Percentiles rank a stretch among this genome's conserved stretches.
Conservation (phyloP, 1,140 invertebrate species). For the Ceratoteleas bidentatus region DNA sequence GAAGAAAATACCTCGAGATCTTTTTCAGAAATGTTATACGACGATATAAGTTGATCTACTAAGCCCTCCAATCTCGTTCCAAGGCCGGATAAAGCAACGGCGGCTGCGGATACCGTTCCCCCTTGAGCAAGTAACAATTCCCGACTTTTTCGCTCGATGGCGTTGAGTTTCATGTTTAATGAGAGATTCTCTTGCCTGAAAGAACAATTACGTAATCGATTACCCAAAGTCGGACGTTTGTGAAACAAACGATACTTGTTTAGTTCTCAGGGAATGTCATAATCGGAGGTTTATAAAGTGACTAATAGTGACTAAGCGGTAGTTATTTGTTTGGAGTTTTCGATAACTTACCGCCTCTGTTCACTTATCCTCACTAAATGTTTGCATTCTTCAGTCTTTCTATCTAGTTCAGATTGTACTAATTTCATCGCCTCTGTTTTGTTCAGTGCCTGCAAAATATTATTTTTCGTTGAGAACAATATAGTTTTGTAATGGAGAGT, state of each 20-base stretch:
- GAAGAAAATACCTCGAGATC: slow-evolving; percentile 85
- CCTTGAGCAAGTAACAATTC: slow-evolving; percentile 87
- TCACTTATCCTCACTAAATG: slow-evolving; percentile 90
- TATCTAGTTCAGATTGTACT: slow-evolving; percentile 83
- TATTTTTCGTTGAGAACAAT: too few relatives aligned
- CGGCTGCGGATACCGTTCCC: slow-evolving; percentile 86
- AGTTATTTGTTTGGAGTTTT: not conserved
- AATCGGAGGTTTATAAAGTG: too few relatives aligned
- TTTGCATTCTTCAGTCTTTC: slow-evolving; percentile 88
- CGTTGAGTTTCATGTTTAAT: slow-evolving; percentile 84
- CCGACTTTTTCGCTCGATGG: slow-evolving; percentile 84
- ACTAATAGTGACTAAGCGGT: too few relatives aligned
- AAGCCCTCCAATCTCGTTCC: slow-evolving; percentile 86
- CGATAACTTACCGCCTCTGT: slow-evolving; percentile 84
- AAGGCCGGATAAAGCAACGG: slow-evolving; percentile 87
- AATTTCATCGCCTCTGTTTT: slow-evolving; percentile 81
- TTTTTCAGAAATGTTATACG: slow-evolving; percentile 88
- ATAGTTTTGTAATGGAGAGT: too few relatives aligned
- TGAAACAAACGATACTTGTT: too few relatives aligned
- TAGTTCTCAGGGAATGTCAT: too few relatives aligned
- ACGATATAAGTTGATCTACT: slow-evolving; percentile 86
- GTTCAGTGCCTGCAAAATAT: slow-evolving; percentile 66
- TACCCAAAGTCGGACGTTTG: too few relatives aligned
- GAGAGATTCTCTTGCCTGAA: slow-evolving; percentile 86
- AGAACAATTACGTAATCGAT: not conserved